Conservation (phyloP, 2,113 vertebrate genomes). For the Ptychochromis oligacanthus region DNA sequence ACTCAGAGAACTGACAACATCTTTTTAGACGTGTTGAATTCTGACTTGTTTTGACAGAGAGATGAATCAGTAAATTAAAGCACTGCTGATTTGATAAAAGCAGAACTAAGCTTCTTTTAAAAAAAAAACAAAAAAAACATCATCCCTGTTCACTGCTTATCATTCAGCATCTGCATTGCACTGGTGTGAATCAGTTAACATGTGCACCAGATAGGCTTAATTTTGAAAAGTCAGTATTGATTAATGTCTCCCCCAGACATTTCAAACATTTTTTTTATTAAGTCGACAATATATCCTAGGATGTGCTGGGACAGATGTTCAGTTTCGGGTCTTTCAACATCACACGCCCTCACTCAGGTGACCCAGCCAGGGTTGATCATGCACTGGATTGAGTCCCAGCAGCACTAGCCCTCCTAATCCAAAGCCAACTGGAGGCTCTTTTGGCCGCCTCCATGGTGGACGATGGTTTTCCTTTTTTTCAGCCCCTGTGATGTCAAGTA, state of each 20-base stretch:
- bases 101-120: not conserved
- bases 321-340: not conserved
- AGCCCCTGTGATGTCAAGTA: not conserved
- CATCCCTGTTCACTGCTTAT: not conserved
- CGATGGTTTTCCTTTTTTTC: not conserved
- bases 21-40: not conserved
- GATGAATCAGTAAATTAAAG: not conserved
- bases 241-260: not conserved
- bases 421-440: not conserved
- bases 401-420: not conserved
- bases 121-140: not conserved
- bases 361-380: not conserved
- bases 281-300: not conserved
- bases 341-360: not conserved
- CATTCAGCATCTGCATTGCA: not conserved
- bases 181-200: conserved; percentile 5
- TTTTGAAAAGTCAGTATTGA: conserved; percentile 7
- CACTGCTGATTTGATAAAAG: not conserved
- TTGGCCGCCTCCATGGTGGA: not conserved
- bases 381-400: not conserved
- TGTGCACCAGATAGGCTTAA: not conserved
- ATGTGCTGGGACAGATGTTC: not conserved
- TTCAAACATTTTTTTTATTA: no score
- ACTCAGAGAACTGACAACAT: not conserved
- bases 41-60: not conserved